phyloP scores from a whole-genome alignment of 2,113 vertebrate genomes.

The Pseudolaguvia tuberculata region DNA sequence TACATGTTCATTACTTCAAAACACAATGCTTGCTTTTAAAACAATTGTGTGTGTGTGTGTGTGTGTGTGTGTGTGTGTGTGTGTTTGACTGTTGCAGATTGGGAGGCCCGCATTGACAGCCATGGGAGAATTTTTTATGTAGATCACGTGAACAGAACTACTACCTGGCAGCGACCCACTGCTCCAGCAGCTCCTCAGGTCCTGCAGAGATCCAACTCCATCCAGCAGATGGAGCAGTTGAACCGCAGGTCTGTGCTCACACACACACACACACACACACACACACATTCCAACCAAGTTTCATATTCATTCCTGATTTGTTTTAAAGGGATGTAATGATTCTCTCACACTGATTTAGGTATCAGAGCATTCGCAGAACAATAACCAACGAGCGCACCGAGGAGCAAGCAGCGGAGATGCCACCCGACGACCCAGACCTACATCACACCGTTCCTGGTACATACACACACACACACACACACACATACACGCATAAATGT shows the following conservation, averaged over 20 bases:
- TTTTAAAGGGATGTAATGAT: background rate
- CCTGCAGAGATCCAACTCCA: conserved; percentile 88
- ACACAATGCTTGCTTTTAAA: no score
- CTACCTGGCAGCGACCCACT: conserved; percentile 88
- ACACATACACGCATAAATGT: background rate
- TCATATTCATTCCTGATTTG: background rate
- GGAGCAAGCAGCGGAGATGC: conserved; percentile 69
- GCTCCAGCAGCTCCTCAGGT: conserved; percentile 82
- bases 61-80: conserved; percentile 14
- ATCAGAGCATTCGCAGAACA: conserved; percentile 95
- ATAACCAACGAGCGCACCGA: conserved; percentile 87
- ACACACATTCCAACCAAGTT: background rate
- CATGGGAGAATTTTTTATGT: conserved; percentile 91
- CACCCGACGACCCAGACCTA: conserved; percentile 61
- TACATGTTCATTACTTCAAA: no score
- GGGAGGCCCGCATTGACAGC: conserved; percentile 95
- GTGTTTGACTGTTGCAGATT: conserved; percentile 65
- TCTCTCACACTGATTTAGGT: conserved; percentile 63
- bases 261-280: conserved; percentile 12
- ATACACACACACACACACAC: background rate
- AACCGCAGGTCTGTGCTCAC: conserved; percentile 76
- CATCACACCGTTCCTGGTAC: conserved; percentile 59
- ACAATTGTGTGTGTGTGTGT: conserved; percentile 4
- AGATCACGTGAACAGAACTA: conserved; percentile 91
- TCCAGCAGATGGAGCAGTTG: conserved; percentile 94